Evolutionary conservation across 2,797 vertebrate genomes (phyloP).

Genomic region (Onychomys leucogaster): DNA sequence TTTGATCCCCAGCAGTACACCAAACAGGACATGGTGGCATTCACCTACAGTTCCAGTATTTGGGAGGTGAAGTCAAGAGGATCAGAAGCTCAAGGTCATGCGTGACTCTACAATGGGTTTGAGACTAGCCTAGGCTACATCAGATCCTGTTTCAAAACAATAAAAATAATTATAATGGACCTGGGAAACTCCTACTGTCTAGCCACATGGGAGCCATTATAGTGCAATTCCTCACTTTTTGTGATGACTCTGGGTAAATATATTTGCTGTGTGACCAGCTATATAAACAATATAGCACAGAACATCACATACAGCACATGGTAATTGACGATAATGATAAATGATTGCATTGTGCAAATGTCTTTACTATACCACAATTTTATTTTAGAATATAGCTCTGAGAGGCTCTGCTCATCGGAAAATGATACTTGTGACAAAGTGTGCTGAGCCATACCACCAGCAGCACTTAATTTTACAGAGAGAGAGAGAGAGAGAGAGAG

Average conservation of each 20-base stretch:
- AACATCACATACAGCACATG: neutral
- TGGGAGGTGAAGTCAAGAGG: neutral
- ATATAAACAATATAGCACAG: neutral
- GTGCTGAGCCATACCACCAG: neutral
- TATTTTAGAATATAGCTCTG: neutral
- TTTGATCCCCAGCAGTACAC: neutral
- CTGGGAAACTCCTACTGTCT: neutral
- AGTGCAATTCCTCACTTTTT: neutral
- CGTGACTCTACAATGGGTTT: neutral
- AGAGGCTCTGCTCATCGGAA: neutral
- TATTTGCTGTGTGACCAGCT: neutral
- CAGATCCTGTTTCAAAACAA: neutral
- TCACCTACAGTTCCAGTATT: neutral
- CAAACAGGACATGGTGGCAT: neutral
- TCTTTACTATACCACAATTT: neutral
- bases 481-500: neutral
- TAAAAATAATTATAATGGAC: neutral
- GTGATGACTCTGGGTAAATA: neutral
- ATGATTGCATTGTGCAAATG: neutral
- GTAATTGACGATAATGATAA: neutral
- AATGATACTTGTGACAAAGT: neutral
- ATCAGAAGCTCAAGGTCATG: neutral
- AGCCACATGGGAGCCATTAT: neutral
- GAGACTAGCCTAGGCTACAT: neutral
- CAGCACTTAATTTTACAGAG: neutral